These are phyloP conservation scores for Slavum lentiscoides DNA, from an alignment of 2,888 invertebrate genomes.

Conservation along the genomic window DNA sequence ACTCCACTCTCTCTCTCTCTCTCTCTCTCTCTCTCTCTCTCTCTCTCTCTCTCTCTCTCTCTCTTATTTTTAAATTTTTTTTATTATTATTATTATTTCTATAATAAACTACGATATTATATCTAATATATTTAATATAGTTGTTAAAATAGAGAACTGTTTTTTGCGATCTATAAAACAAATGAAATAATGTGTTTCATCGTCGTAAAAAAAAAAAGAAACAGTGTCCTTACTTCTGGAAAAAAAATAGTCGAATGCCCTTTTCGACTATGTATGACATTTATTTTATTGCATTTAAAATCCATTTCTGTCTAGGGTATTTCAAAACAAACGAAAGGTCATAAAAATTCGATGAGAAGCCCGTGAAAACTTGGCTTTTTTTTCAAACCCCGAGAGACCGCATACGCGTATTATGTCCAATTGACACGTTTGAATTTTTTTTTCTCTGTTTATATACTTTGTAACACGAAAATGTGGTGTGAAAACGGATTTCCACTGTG, in stretches of 20 bases:
- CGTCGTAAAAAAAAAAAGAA: neutral
- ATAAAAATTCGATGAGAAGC: slow-evolving; percentile 36
- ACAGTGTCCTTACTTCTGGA: neutral
- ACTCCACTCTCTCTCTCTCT: too few species aligned
- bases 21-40: too few species aligned
- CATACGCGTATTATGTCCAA: slow-evolving; percentile 35
- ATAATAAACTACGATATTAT: too few species aligned
- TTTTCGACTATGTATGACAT: slow-evolving; percentile 43
- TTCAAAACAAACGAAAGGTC: slow-evolving; percentile 46
- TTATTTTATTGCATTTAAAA: slow-evolving; percentile 48
- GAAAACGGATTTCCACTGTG: slow-evolving; percentile 12
- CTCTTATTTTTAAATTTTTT: too few species aligned
- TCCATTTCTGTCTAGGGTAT: slow-evolving; percentile 16
- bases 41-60: too few species aligned
- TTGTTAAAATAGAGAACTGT: neutral
- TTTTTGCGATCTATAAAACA: neutral
- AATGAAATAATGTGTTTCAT: slow-evolving; percentile 4
- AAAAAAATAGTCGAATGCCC: slow-evolving; percentile 29
- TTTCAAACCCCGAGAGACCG: slow-evolving; percentile 22
- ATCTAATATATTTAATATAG: too few species aligned
- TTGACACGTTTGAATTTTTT: slow-evolving; percentile 36
- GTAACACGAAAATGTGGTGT: slow-evolving; percentile 11
- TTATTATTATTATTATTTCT: too few species aligned
- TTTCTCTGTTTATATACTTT: neutral
- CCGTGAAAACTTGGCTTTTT: slow-evolving; percentile 32